Evolutionary conservation across 2,113 vertebrate species (phyloP).

Genomic region (Zootoca vivipara): DNA sequence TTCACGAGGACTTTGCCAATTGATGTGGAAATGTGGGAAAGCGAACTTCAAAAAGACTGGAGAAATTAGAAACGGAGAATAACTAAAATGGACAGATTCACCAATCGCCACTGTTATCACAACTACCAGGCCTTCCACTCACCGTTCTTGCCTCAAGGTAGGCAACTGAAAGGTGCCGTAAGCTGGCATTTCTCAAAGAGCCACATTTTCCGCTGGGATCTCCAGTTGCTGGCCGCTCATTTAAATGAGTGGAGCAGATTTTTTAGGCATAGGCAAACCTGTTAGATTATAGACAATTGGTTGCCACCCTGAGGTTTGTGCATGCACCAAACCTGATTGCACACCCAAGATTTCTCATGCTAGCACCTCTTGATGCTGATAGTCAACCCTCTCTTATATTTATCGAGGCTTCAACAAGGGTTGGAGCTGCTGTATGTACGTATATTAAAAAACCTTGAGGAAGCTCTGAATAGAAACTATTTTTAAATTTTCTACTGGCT

Average conservation of each 20-base stretch:
- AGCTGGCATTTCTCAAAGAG: neutral
- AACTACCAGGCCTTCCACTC: neutral
- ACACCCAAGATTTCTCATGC: neutral
- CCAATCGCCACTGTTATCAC: neutral
- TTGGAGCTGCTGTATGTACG: neutral
- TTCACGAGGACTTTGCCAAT: no score
- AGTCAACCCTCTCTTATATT: neutral
- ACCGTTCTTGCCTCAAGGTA: neutral
- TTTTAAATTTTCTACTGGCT: slow-evolving; percentile 52
- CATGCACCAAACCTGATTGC: neutral
- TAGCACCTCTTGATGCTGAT: neutral
- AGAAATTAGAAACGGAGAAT: no score
- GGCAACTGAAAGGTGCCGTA: no score
- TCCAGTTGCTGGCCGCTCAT: neutral
- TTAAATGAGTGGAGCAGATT: neutral
- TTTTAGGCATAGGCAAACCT: neutral
- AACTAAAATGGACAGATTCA: no score
- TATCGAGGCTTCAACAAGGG: neutral
- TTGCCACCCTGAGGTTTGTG: neutral
- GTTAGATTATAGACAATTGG: neutral
- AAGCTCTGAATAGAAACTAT: neutral
- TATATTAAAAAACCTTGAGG: neutral
- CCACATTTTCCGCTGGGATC: neutral
- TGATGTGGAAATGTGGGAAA: no score
- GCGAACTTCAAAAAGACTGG: no score